Evolutionary conservation across 2,888 invertebrate species (phyloP), one percentile per base, ranked within the genome.

Genomic region (Leptinotarsa tumamoca): DNA sequence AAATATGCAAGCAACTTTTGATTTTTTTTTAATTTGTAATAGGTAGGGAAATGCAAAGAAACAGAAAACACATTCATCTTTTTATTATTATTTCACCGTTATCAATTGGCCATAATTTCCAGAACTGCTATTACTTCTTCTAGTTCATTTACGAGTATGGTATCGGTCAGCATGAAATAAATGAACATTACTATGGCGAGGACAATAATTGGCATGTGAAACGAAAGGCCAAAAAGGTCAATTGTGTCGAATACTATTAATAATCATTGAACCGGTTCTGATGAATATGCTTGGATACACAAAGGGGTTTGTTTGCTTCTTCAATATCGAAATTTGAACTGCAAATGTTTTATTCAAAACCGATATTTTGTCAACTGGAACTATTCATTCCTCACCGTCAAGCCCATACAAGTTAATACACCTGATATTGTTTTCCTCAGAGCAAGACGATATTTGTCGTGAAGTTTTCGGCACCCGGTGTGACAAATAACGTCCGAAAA

Each of bases 171-270:
- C 33, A 15, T 63, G 58, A 4, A 63, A 63, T 63, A 1, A n/a
- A 43, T 43, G 17, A 63, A 63, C 10, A 33, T 63, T 43, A 63
- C 63, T 63, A 63, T 43, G 7, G 17, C 63, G 17, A 33, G 15
- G 43, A 43, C 10, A 63, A 63, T 63, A 63, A 63, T 63, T 33
- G 43, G n/a, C 27, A 63, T 63, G 63, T 63, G 63, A 63, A 63
- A 33, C 63, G 18, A n/a, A 18, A 63, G 63, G 63, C 33, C 63
- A 63, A 58, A 13, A 15, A 33, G 15, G 43, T 63, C 63, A 63
- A 63, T 63, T 63, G 23, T 58, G 43, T 27, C 63, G 63, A 33
- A 63, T 43, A 63, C 58, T 27, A 58, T 58, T 23, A 43, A 63
- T 63, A 63, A 58, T 58, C 23, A 14, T 63, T 63, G 43, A 63